phyloP scores from a whole-genome alignment of 2,888 invertebrate genomes.

The Fabriciana adippe region DNA sequence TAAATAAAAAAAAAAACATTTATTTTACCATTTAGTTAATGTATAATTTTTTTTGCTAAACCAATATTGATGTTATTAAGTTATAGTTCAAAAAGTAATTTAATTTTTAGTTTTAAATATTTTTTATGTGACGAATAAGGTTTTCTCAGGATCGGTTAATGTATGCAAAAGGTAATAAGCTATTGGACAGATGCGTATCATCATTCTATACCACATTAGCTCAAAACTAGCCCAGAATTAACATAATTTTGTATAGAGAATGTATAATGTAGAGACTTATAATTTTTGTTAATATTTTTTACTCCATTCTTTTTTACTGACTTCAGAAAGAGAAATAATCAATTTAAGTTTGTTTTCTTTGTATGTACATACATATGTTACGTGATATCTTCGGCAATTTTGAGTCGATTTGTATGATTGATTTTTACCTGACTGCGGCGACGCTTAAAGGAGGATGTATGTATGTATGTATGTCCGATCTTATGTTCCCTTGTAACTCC shows the following conservation, averaged over 20 bases:
- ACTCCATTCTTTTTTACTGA: neutral
- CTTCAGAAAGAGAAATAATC: neutral
- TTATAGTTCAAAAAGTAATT: too few species aligned
- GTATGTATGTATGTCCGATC: neutral
- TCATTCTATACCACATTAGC: slow-evolving; percentile 64
- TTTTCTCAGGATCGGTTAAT: slow-evolving; percentile 26
- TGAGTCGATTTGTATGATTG: too few species aligned
- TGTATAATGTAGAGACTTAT: slow-evolving; percentile 42
- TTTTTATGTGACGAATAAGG: slow-evolving; percentile 8
- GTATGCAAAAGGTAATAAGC: slow-evolving; percentile 24
- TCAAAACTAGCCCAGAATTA: slow-evolving; percentile 67
- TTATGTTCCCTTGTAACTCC: too few species aligned
- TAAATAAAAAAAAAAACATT: too few species aligned
- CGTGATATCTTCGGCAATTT: neutral
- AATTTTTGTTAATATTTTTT: too few species aligned
- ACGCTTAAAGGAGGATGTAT: neutral
- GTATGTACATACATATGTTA: neutral
- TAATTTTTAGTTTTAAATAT: neutral
- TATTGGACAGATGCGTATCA: slow-evolving; percentile 69
- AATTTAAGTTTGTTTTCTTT: neutral
- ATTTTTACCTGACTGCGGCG: neutral
- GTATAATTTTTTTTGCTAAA: too few species aligned
- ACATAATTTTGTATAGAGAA: slow-evolving; percentile 60
- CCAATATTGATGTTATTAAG: too few species aligned
- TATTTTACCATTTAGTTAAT: too few species aligned